Evolutionary conservation across 1,140 invertebrate genomes (phyloP).

Genomic region (Sminthurides bifidus): DNA sequence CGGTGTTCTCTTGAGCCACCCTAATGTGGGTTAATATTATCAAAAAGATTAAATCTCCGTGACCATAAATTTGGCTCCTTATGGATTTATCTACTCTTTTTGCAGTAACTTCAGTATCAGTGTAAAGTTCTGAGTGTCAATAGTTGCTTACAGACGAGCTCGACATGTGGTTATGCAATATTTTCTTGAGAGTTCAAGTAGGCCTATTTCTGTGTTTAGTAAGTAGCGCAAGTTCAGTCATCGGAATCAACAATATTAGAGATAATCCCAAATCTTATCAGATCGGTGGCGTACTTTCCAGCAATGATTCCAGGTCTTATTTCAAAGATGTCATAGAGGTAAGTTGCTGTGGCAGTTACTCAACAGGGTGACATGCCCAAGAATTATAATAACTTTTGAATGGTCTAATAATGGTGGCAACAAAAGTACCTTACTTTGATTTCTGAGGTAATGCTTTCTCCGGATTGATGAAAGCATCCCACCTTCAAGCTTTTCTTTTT

Average conservation of each 20-base stretch:
- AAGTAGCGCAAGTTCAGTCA: too few species aligned
- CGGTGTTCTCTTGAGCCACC: too few species aligned
- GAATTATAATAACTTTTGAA: neutral
- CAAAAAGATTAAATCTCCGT: too few species aligned
- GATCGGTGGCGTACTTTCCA: conserved; percentile 81
- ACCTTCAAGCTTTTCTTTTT: neutral
- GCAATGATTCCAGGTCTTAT: conserved; percentile 57
- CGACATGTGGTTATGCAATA: too few species aligned
- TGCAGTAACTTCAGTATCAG: too few species aligned
- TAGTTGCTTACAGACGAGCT: too few species aligned
- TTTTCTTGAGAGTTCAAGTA: too few species aligned
- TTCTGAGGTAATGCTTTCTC: conserved; percentile 4
- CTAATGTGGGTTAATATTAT: too few species aligned
- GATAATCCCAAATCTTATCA: conserved; percentile 62
- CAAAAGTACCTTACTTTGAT: neutral
- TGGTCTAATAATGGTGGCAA: neutral
- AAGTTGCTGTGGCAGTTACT: conserved; percentile 38
- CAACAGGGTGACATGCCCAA: neutral
- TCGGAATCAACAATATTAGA: neutral
- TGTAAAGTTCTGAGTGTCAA: too few species aligned
- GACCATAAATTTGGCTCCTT: too few species aligned
- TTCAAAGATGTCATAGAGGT: conserved; percentile 71
- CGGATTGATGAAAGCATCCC: neutral
- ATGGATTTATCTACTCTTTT: too few species aligned
- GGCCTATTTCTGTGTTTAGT: too few species aligned